A percentile compares a stretch with the other conserved stretches of the same genome.
phyloP scores from a whole-genome alignment of 2,113 vertebrate genomes.

The Oreochromis spilurus region DNA sequence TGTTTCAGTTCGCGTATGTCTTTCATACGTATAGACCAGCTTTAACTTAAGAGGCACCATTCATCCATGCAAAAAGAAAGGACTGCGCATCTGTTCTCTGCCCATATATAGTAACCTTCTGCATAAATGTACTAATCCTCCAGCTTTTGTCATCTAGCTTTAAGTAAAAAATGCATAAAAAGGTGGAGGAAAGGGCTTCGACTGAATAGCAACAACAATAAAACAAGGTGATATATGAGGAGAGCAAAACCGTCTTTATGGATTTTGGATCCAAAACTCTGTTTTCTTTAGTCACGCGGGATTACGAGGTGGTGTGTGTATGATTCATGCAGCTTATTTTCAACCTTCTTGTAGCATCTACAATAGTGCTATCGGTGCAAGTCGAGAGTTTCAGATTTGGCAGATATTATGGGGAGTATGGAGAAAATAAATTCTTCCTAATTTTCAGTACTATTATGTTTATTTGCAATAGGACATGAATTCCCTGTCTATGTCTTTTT shows the following conservation, averaged over 20 bases:
- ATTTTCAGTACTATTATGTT: not conserved
- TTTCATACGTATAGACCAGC: not conserved
- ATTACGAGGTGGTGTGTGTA: not conserved
- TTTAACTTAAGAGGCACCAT: not conserved
- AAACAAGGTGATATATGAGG: not conserved
- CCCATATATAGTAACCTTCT: not conserved
- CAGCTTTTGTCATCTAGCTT: not conserved
- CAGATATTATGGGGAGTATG: not conserved
- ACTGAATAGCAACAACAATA: not conserved
- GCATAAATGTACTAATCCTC: not conserved
- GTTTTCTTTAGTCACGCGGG: not conserved
- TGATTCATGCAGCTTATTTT: not conserved
- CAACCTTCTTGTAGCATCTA: not conserved
- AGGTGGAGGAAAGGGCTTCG: not conserved
- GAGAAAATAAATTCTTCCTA: not conserved
- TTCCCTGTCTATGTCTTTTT: not conserved
- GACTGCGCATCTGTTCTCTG: not conserved
- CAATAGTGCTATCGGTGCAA: accelerated
- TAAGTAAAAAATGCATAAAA: not conserved
- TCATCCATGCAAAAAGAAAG: not conserved
- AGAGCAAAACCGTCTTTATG: not conserved
- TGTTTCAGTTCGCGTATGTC: slow-evolving; percentile 6
- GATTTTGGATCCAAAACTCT: not conserved
- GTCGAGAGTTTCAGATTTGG: not conserved
- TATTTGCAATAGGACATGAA: not conserved